Conservation (phyloP, 1,140 invertebrate species). For the Drosophila jambulina region DNA sequence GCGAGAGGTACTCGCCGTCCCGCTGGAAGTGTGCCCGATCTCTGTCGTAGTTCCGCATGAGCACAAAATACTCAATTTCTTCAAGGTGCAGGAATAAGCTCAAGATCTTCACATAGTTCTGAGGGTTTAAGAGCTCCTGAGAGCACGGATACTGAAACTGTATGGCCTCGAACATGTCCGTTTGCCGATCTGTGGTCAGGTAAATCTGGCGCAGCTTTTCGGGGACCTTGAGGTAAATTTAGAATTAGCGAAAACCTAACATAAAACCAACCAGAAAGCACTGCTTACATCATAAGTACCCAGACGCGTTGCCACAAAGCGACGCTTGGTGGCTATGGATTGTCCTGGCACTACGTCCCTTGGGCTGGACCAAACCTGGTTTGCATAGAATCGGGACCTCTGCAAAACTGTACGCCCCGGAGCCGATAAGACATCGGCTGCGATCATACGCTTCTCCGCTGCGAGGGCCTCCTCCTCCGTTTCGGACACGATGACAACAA, state of each 20-base stretch:
- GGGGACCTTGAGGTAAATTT: slow-evolving; percentile 87
- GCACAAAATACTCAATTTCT: slow-evolving; percentile 89
- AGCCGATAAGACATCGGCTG: slow-evolving; percentile 25
- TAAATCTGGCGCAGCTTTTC: slow-evolving; percentile 86
- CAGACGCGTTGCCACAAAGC: slow-evolving; percentile 84
- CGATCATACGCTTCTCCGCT: slow-evolving; percentile 39
- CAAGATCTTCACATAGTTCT: slow-evolving; percentile 89
- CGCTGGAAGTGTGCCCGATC: slow-evolving; percentile 88
- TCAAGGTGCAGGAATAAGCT: slow-evolving; percentile 91
- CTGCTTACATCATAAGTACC: slow-evolving; percentile 86
- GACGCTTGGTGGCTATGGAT: slow-evolving; percentile 85
- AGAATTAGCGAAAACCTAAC: not conserved
- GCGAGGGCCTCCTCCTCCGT: slow-evolving; percentile 11
- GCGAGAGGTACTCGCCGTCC: slow-evolving; percentile 89
- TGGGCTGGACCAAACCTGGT: slow-evolving; percentile 70
- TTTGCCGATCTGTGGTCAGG: slow-evolving; percentile 84
- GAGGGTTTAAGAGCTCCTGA: slow-evolving; percentile 85
- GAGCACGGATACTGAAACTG: slow-evolving; percentile 86
- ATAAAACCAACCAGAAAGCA: not conserved
- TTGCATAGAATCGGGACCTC: slow-evolving; percentile 63
- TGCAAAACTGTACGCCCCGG: slow-evolving; percentile 31
- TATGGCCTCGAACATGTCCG: slow-evolving; percentile 73
- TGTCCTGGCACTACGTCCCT: slow-evolving; percentile 87
- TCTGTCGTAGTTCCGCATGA: slow-evolving; percentile 90
- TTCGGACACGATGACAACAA: slow-evolving; percentile 46